Evolutionary conservation across 2,888 invertebrate species (phyloP), one percentile per base, ranked within the genome.

Genomic region (Drosophila algonquin): DNA sequence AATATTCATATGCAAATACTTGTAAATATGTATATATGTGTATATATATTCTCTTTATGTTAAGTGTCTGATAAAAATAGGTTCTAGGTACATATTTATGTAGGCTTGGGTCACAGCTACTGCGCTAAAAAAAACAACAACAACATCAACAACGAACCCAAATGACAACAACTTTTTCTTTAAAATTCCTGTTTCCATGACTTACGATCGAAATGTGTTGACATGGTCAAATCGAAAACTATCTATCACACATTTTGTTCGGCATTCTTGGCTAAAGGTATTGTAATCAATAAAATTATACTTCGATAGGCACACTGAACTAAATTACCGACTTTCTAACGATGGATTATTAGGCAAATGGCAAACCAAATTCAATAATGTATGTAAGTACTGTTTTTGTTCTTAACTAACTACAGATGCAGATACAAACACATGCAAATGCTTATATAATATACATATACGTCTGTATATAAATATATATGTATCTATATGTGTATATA

Each of bases 361-460:
- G 4, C 2, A 21, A 21, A 21, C 2, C 21, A 1, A 30, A 50
- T 40, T 63, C 46, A 24, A 61, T 47, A 48, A 56, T 64, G 40
- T 47, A 58, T 64, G 40, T 47, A 58, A 53, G 30, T 63, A 54
- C 58, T 63, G 53, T 60, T 70, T 30, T 57, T 53, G 77, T 65
- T 72, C 67, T 73, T 45, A 57, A 81, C 81, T 87, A 85, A 57
- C 89, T 90, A 90, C 61, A 76, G 68, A 79, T 90, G 90, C 61
- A 76, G 68, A 79, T 90, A 90, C 77, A 85, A 84, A 89, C 81
- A 90, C 81, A 89, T 87, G 89, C 79, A 89, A 80, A 89, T 80
- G 73, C 73, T 75, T 70, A 74, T 63, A 76, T 40, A 59, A 67
- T 73, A 47, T 61, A 48, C 35, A 52, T 35, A 67, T 69, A 55